These are phyloP conservation scores for Microcebus ravelobensis DNA, from an alignment of 2,113 vertebrate genomes.

Conservation along the genomic window DNA sequence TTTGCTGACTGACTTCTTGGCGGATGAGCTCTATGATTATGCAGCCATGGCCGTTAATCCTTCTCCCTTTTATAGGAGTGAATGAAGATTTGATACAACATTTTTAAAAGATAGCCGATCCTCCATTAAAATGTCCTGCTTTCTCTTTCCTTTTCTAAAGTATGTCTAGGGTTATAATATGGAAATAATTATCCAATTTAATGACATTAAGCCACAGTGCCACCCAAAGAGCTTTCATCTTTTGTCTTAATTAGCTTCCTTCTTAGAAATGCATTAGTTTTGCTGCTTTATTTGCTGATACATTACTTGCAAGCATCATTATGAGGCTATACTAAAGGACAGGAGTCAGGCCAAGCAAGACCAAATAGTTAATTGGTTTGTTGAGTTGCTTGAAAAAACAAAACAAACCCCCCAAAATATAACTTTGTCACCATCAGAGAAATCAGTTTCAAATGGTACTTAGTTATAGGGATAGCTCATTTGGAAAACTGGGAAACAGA, in stretches of 20 bases:
- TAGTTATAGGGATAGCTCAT: not conserved
- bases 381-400: not conserved
- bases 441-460: not conserved
- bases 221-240: constrained; percentile 4
- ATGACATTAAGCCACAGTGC: not conserved
- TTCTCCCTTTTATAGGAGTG: not conserved
- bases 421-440: not conserved
- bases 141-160: constrained; percentile 23
- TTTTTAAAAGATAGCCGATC: not conserved
- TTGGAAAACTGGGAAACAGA: constrained; percentile 27
- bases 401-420: not conserved
- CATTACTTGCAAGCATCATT: not conserved
- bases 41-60: not conserved
- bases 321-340: not conserved
- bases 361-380: not conserved
- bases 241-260: constrained; percentile 37
- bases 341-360: not conserved
- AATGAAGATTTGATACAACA: not conserved
- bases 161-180: not conserved
- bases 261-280: not conserved
- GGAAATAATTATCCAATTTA: constrained; percentile 40
- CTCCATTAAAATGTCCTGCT: not conserved
- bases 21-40: not conserved
- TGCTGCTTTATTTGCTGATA: not conserved
- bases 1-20: not conserved